Base-by-base conservation (phyloP, 2,797 vertebrate species). In the Lacerta viridis region DNA sequence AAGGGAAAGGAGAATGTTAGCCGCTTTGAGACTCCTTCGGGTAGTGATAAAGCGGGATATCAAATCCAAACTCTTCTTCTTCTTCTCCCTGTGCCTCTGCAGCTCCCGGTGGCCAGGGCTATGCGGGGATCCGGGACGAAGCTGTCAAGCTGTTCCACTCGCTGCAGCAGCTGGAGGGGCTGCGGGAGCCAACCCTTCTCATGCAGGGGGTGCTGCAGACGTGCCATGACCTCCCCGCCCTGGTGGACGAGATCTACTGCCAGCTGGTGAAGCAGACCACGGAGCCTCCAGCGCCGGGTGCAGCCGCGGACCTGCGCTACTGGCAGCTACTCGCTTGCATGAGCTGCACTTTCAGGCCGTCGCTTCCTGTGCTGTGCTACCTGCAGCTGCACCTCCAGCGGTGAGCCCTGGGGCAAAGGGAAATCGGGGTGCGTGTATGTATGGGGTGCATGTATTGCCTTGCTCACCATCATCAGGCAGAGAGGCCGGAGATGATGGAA, bases 261-360 rank as follows among this genome's bases (percentile, higher is more conserved):
- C 99, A 99, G 96, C 97, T 99, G 76, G 98, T 99, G 95, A 99
- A 99, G 96, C 99, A 99, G 97, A 99, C 99, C 91, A 99, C 98
- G 46, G 97, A 98, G 84, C 95, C 95, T 18, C 98, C 95, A 1
- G 95, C 92, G 7, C 95, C 98, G 0, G 97, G 98, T 83, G 98
- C 97, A 6, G 97, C 97, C 2, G 97, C 97, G 0, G 96, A 98
- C 96, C 97, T 99, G 90, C 98, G 98, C 92, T 99, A 99, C 96
- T 99, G 99, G 99, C 99, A 99, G 97, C 98, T 99, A 15, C 98
- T 99, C 92, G 98, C 98, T 91, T 99, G 99, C 94, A 99, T 99
- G 98, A 99, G 98, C 96, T 99, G 98, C 97, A 99, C 98, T 91
- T 99, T 99, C 96, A 96, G 98, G 92, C 98, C 99, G 1, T 98